Percentiles rank a stretch among this genome's conserved stretches.
Conservation (phyloP, 1,140 invertebrate species). For the Dolichoris vasculosae region DNA sequence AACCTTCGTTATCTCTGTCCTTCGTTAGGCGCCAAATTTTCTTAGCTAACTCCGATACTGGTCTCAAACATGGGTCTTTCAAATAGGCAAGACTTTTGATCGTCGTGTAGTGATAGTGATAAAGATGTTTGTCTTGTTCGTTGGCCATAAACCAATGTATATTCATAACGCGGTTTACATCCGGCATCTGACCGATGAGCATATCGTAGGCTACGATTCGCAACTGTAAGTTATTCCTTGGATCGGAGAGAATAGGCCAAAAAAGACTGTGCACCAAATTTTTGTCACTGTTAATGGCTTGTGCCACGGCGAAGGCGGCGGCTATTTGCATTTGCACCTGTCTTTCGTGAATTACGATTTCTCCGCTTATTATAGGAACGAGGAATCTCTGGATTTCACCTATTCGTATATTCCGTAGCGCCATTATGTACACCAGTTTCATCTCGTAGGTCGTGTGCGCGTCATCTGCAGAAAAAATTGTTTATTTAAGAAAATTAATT, state of each 20-base stretch:
- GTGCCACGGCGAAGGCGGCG: constrained; percentile 11
- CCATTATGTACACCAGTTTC: constrained; percentile 64
- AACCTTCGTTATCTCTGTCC: constrained; percentile 48
- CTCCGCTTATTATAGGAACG: constrained; percentile 60
- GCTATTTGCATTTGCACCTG: constrained; percentile 13
- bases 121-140: constrained; percentile 68
- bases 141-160: constrained; percentile 70
- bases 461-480: constrained; percentile 50
- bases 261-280: constrained; percentile 61
- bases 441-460: constrained; percentile 57
- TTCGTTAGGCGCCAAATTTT: constrained; percentile 60
- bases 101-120: constrained; percentile 71
- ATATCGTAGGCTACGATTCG: constrained; percentile 68
- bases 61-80: constrained; percentile 64
- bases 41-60: constrained; percentile 59
- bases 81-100: constrained; percentile 65
- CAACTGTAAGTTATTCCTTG: constrained; percentile 60
- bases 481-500: too few species aligned
- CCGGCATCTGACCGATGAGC: constrained; percentile 64
- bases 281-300: constrained; percentile 30
- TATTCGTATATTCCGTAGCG: constrained; percentile 61
- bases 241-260: constrained; percentile 70
- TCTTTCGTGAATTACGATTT: neutral
- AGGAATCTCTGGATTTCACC: constrained; percentile 56
- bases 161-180: constrained; percentile 62